These are phyloP conservation scores for Protosalanx chinensis DNA, from an alignment of 2,797 vertebrate genomes.

Conservation along the genomic window DNA sequence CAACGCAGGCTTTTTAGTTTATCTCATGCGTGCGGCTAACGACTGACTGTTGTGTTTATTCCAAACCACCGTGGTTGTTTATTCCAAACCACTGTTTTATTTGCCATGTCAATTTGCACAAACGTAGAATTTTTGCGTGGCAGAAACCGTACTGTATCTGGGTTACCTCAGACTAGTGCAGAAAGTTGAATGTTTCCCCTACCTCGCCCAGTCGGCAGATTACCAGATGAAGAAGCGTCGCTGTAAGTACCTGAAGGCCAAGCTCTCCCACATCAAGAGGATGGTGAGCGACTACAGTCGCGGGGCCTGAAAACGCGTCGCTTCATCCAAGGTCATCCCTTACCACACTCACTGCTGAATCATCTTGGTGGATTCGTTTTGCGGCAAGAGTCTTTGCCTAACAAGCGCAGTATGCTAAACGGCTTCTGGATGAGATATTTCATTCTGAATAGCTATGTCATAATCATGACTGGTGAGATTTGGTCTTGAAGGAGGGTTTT, in stretches of 20 bases:
- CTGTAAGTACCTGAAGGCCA: slow-evolving; percentile 84
- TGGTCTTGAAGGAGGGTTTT: slow-evolving; percentile 12
- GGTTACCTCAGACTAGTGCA: no score
- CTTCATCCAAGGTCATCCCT: neutral
- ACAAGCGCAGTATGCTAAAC: no score
- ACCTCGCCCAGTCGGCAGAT: slow-evolving; percentile 70
- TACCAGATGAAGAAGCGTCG: slow-evolving; percentile 80
- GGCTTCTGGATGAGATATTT: no score
- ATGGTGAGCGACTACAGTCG: slow-evolving; percentile 82
- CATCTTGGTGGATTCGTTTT: neutral
- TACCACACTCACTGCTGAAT: neutral
- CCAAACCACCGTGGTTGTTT: neutral
- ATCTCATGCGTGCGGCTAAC: neutral
- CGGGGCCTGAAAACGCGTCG: slow-evolving; percentile 41
- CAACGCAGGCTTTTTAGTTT: neutral
- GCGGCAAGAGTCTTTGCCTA: neutral
- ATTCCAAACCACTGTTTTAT: neutral
- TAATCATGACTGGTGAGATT: neutral
- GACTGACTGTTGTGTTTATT: neutral
- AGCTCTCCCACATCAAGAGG: slow-evolving; percentile 86
- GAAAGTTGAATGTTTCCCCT: neutral
- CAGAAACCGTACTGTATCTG: no score
- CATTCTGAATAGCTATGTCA: neutral
- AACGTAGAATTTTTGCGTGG: no score
- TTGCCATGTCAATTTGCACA: no score